These are phyloP conservation scores for Drosophila glabriapex DNA, from an alignment of 2,888 invertebrate genomes.

Conservation along the genomic window DNA sequence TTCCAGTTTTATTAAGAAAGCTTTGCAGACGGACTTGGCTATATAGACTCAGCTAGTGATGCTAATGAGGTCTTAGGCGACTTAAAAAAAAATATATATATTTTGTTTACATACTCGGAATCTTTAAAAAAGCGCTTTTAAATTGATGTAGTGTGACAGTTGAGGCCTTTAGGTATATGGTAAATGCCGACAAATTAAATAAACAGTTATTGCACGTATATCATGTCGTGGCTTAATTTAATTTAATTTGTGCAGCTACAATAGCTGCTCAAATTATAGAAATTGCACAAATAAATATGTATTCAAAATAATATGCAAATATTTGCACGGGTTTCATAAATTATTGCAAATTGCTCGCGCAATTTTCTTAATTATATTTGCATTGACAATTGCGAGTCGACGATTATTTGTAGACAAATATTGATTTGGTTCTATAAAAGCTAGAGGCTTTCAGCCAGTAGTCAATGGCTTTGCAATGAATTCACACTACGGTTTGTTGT, in stretches of 20 bases:
- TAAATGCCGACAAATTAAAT: conserved; percentile 1
- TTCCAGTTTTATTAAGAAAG: not conserved
- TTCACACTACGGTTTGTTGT: conserved; percentile 20
- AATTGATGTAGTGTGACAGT: not conserved
- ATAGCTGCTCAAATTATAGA: conserved; percentile 37
- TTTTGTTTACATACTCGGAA: too few species aligned
- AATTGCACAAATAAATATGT: conserved; percentile 27
- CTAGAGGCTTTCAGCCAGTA: conserved; percentile 4
- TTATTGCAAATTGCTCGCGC: conserved; percentile 55
- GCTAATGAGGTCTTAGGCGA: not conserved
- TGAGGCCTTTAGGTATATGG: too few species aligned
- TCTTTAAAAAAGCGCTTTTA: too few species aligned
- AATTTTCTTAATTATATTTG: conserved; percentile 69
- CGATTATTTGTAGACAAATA: conserved; percentile 35
- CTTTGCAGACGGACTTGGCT: not conserved
- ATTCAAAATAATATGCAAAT: conserved; percentile 45
- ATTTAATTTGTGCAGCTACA: conserved; percentile 28
- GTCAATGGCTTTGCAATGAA: conserved; percentile 42
- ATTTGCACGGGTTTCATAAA: conserved; percentile 51
- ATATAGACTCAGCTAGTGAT: not conserved
- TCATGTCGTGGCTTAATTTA: conserved; percentile 14
- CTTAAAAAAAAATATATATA: not conserved
- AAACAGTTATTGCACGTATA: not conserved
- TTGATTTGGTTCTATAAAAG: conserved; percentile 58
- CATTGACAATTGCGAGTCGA: conserved; percentile 41